Percentiles rank a stretch among this genome's conserved stretches.
These are phyloP conservation scores for Andricus grossulariae DNA, from an alignment of 1,140 invertebrate species.

Conservation along the genomic window DNA sequence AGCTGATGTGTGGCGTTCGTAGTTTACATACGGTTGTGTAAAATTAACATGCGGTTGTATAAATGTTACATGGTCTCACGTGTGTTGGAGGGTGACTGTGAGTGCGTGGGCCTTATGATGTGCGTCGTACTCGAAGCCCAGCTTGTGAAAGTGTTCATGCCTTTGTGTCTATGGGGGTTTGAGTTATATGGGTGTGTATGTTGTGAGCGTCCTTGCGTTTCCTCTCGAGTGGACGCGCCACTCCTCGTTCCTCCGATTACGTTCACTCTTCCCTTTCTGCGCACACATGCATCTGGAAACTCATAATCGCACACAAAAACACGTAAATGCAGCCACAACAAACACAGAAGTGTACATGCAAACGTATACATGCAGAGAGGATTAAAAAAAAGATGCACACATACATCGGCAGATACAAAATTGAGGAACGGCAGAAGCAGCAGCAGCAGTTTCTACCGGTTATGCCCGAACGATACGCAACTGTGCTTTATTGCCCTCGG, in stretches of 20 bases:
- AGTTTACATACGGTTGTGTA: constrained; percentile 16
- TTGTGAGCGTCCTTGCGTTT: constrained; percentile 57
- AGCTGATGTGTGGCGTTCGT: not conserved
- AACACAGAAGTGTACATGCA: not conserved
- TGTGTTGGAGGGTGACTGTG: not conserved
- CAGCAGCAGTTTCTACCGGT: constrained; percentile 4
- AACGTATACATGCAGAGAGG: not conserved
- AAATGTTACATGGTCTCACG: not conserved
- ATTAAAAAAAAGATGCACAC: no score
- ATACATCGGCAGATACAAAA: not conserved
- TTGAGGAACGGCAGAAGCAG: not conserved
- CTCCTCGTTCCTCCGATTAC: constrained; percentile 51
- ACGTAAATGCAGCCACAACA: not conserved
- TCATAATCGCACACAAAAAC: constrained; percentile 30
- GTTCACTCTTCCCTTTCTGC: constrained; percentile 49
- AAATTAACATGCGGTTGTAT: not conserved
- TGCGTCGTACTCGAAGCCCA: not conserved
- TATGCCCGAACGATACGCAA: constrained; percentile 25
- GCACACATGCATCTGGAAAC: constrained; percentile 4
- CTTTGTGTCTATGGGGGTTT: constrained; percentile 26
- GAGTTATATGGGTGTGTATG: constrained; percentile 25
- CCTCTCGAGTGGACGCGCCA: constrained; percentile 55
- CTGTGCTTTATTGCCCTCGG: constrained; percentile 30
- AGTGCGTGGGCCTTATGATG: constrained; percentile 16
- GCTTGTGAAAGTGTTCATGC: not conserved